A percentile compares a stretch with the other conserved stretches of the same genome.
These are phyloP conservation scores for Notarius quadriscutis DNA, from an alignment of 2,113 vertebrate genomes.

Conservation along the genomic window DNA sequence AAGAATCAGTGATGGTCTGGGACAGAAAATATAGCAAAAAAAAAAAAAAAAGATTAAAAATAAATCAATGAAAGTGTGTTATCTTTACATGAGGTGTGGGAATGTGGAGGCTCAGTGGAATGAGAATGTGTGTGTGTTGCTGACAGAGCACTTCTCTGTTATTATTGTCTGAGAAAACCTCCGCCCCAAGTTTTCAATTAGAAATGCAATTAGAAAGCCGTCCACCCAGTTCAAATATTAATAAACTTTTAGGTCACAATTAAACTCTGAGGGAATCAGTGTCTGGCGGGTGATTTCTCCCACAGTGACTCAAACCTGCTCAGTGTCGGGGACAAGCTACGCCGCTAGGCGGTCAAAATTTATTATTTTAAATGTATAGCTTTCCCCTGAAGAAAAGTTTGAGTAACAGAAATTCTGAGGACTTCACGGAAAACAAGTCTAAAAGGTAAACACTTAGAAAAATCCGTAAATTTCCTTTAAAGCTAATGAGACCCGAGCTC, in stretches of 20 bases:
- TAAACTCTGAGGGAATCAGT: background rate
- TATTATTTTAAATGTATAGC: background rate
- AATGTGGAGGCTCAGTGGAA: slow-evolving; percentile 56
- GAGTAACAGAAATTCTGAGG: background rate
- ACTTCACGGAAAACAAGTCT: background rate
- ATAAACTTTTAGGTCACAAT: background rate
- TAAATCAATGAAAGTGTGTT: background rate
- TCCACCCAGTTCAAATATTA: background rate
- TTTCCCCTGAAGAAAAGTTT: background rate
- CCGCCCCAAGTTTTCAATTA: background rate
- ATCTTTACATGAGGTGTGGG: slow-evolving; percentile 2
- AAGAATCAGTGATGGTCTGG: background rate
- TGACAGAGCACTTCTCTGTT: slow-evolving; percentile 16
- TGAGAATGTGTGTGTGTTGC: background rate
- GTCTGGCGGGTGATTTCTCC: background rate
- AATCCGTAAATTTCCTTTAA: background rate
- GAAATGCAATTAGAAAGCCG: background rate
- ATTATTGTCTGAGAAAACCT: slow-evolving; percentile 10
- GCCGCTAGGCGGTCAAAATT: background rate
- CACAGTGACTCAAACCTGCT: background rate
- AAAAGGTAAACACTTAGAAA: background rate
- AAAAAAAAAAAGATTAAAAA: background rate
- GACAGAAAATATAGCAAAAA: background rate
- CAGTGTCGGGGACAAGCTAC: background rate
- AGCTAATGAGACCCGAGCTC: rapidly evolving